Percentiles rank a stretch among this genome's conserved stretches.
phyloP scores from a whole-genome alignment of 2,888 invertebrate genomes.

The Rotaria socialis region DNA sequence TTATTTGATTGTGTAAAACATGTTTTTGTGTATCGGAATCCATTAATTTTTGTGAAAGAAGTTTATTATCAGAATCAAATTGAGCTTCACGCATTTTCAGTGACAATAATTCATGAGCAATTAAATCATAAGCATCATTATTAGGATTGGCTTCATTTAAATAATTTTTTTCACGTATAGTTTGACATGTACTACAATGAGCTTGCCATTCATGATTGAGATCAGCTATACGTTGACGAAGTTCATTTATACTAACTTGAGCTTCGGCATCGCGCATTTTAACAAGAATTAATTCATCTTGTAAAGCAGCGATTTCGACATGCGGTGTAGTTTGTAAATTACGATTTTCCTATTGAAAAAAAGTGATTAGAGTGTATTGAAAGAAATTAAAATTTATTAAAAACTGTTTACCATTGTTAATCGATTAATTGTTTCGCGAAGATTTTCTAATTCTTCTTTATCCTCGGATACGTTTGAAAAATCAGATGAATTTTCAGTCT shows the following conservation, averaged over 20 bases:
- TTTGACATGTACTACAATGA: slow-evolving; percentile 2
- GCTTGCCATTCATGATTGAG: slow-evolving; percentile 46
- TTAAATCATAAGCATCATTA: slow-evolving; percentile 59
- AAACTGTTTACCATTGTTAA: neutral
- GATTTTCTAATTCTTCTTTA: slow-evolving; percentile 29
- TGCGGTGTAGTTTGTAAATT: slow-evolving; percentile 85
- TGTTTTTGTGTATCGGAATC: slow-evolving; percentile 80
- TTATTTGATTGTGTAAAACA: slow-evolving; percentile 63
- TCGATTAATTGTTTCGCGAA: slow-evolving; percentile 40
- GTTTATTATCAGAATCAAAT: slow-evolving; percentile 85
- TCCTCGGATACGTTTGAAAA: neutral
- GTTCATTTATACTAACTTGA: slow-evolving; percentile 86
- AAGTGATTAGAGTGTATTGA: neutral
- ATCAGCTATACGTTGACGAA: slow-evolving; percentile 66
- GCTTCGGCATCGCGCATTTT: slow-evolving; percentile 96
- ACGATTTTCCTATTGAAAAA: slow-evolving; percentile 72
- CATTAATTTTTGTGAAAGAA: slow-evolving; percentile 85
- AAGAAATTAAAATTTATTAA: neutral
- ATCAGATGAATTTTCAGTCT: neutral
- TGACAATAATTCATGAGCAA: slow-evolving; percentile 92
- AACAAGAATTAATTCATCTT: slow-evolving; percentile 94
- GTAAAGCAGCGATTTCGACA: slow-evolving; percentile 75
- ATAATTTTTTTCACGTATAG: neutral
- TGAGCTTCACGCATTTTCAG: slow-evolving; percentile 87
- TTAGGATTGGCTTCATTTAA: slow-evolving; percentile 62